These are phyloP conservation scores for Mylabris phalerata DNA, from an alignment of 1,140 invertebrate genomes.

Conservation along the genomic window DNA sequence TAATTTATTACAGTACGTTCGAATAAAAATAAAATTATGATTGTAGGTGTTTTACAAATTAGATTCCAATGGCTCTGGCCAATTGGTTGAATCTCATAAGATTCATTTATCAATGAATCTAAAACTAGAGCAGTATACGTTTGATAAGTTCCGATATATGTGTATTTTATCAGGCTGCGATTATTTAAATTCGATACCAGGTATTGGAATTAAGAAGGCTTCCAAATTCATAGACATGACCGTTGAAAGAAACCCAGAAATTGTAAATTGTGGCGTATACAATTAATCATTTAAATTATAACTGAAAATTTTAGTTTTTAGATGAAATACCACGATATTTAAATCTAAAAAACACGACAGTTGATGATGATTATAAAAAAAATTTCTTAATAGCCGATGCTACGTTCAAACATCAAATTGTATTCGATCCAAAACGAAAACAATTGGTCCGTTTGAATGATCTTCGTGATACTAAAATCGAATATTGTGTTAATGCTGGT, in stretches of 20 bases:
- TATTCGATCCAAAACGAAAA: slow-evolving; percentile 77
- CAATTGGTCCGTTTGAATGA: slow-evolving; percentile 66
- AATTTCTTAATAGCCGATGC: slow-evolving; percentile 78
- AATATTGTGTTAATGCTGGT: slow-evolving; percentile 53
- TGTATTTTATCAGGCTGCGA: slow-evolving; percentile 98
- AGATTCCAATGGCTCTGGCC: slow-evolving; percentile 74
- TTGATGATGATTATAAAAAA: slow-evolving; percentile 79
- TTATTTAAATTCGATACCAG: slow-evolving; percentile 87
- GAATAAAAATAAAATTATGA: no score
- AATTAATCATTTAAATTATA: slow-evolving; percentile 5
- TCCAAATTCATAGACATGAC: slow-evolving; percentile 81
- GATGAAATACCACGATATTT: slow-evolving; percentile 61
- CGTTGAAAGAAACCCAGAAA: slow-evolving; percentile 48
- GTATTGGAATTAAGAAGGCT: slow-evolving; percentile 89
- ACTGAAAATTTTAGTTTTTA: slow-evolving; percentile 40
- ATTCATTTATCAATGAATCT: slow-evolving; percentile 70
- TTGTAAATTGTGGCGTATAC: slow-evolving; percentile 19
- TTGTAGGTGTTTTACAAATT: slow-evolving; percentile 85
- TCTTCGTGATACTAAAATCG: slow-evolving; percentile 46
- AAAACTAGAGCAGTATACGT: slow-evolving; percentile 61
- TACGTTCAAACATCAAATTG: slow-evolving; percentile 89
- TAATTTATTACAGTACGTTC: no score
- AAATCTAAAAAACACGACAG: slow-evolving; percentile 59
- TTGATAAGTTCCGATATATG: slow-evolving; percentile 89
- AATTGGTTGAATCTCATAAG: slow-evolving; percentile 70